Base-by-base conservation (phyloP, 2,113 vertebrate species). In the Terrapene triunguis region DNA sequence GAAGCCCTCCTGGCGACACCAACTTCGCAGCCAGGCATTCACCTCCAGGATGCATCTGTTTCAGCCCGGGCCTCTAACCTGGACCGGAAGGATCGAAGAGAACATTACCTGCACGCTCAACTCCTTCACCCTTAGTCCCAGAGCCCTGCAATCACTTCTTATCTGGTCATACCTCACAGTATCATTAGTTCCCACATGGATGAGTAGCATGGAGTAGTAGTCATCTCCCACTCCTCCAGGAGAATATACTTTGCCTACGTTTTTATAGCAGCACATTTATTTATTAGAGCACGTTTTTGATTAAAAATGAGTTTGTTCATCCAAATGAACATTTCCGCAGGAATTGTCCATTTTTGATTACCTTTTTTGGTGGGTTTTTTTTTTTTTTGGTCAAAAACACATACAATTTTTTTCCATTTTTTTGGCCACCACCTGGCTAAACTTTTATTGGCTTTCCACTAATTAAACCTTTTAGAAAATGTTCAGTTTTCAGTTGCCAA, bases 231-330 rank as follows among this genome's bases (percentile, higher is more conserved):
- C 29, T 54, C 29, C 83, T 50, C 47, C 89, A 27, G 89, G 47
- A 54, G 59, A 65, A 65, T 35, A 65, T 65, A 65, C 13, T 65
- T 65, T 65, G 29, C 27, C 85, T 74, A 86, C 16, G 24, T 84
- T 51, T 48, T 3, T 29, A 17, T 54, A 94, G 81, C 32, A 89
- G 57, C 47, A 81, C 21, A 74, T 69, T 4, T 81, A 82, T 87
- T 87, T 17, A 59, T 42, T 9, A 92, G 93, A 85, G 12, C 5
- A 27, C 65, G 1, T 6, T 90, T 89, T 95, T 10, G 27, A 2
- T 84, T 8, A 87, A 95, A 97, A 95, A 88, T 53, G 1, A 51
- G 24, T 1, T 92, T 92, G 32, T 89, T 65, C 14, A 9, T 86
- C 78, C 72, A 85, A 38, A 62, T 2, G 79, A n/a, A 72, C 4